Percentiles rank a stretch among this genome's conserved stretches.
Conservation (phyloP, 1,140 invertebrate species). For the Drosophila cardini region DNA sequence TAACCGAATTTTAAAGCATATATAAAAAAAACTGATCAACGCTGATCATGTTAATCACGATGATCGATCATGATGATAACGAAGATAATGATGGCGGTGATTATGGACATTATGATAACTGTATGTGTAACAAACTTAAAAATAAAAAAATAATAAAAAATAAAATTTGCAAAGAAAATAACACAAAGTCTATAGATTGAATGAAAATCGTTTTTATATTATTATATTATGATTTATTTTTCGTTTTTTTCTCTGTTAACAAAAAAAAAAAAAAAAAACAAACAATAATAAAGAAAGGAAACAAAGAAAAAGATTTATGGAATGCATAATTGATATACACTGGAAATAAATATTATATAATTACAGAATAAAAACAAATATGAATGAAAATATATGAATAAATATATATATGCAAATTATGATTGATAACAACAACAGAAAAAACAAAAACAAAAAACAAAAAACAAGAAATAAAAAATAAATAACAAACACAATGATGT, state of each 20-base stretch:
- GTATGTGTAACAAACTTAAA: conserved; percentile 40
- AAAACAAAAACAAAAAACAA: too few relatives aligned
- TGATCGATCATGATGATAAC: too few relatives aligned
- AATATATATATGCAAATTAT: conserved; percentile 51
- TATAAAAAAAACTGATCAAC: conserved; percentile 29
- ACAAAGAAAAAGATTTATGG: conserved; percentile 21
- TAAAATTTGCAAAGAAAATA: conserved; percentile 1
- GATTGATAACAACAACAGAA: conserved; percentile 42
- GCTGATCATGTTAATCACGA: conserved; percentile 16
- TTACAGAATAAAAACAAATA: conserved; percentile 50
- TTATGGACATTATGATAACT: conserved; percentile 24
- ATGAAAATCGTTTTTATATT: conserved; percentile 26
- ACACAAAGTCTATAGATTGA: conserved; percentile 23
- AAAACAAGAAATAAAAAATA: too few relatives aligned
- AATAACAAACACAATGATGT: conserved; percentile 53
- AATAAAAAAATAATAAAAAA: conserved; percentile 22
- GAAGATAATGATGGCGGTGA: background rate
- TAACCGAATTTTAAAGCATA: conserved; percentile 71
- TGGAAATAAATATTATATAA: conserved; percentile 52
- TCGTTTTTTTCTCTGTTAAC: conserved; percentile 51
- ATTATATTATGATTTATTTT: conserved; percentile 28
- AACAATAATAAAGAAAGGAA: conserved; percentile 1
- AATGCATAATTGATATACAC: conserved; percentile 52
- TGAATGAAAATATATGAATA: conserved; percentile 36
- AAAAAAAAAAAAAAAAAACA: too few relatives aligned